Evolutionary conservation across 2,113 vertebrate genomes (phyloP), one percentile per base, ranked within the genome.

Genomic region (Butorides virescens): DNA sequence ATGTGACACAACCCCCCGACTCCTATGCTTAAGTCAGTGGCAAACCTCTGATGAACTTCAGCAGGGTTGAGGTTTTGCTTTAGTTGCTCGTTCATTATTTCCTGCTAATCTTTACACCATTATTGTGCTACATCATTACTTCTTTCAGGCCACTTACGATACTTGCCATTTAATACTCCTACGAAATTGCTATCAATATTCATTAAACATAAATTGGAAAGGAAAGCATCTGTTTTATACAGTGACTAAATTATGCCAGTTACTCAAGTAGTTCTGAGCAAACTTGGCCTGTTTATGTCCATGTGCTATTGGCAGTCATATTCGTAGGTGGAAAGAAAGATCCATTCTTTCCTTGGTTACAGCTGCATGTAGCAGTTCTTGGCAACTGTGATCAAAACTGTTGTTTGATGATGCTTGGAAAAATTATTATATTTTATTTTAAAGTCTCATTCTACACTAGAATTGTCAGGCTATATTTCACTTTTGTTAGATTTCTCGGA

Each of bases 371-470:
- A 75, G 9, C 32, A 47, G 7, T 26, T 88, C 32, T 59, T 76
- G 72, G 72, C 42, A 86, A 91, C 30, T 71, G 30, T 55, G 53
- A 88, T 94, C 62, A 92, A 95, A 94, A 89, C 17, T 79, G 18
- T 13, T 87, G 32, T 90, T 93, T 91, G 84, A 87, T 84, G 65
- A 50, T 58, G 70, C 76, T 95, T 95, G 61, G 61, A 92, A 86
- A 93, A 23, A 90, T 68, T 78, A 59, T 74, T 77, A 10, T 75
- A 34, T 90, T 95, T 94, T 59, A 72, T 88, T 88, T 73, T 90
- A 36, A 93, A 90, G 21, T 86, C 32, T 92, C 3, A 4, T 49
- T 82, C 44, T 78, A 11, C 27, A 39, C 9, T 50, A 53, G 4
- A 19, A 16, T 58, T 2, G 2, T 85, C 29, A 91, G 13, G 25